phyloP scores from a whole-genome alignment of 2,113 vertebrate genomes.

The Silurus meridionalis region DNA sequence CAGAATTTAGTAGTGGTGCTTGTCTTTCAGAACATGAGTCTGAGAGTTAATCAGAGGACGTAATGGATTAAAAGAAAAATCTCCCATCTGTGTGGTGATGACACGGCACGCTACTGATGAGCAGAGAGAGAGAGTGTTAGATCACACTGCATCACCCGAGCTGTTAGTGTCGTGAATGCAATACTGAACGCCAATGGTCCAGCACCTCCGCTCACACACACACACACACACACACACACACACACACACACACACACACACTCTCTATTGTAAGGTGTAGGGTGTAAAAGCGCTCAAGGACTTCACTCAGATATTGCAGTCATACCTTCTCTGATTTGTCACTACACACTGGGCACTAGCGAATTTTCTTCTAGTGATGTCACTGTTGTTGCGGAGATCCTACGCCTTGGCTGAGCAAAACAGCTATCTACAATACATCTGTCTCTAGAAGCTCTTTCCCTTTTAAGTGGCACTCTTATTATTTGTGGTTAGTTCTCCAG shows the following conservation, averaged over 20 bases:
- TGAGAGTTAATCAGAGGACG: slow-evolving; percentile 21
- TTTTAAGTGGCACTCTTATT: no score
- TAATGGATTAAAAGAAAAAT: slow-evolving; percentile 48
- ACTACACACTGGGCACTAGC: background rate
- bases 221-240: background rate
- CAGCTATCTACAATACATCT: no score
- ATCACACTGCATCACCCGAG: slow-evolving; percentile 32
- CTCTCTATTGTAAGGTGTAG: background rate
- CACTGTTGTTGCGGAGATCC: background rate
- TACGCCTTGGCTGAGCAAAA: no score
- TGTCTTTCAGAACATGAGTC: slow-evolving; percentile 25
- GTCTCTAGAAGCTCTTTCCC: no score
- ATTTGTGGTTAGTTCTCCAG: no score
- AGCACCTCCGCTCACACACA: slow-evolving; percentile 17
- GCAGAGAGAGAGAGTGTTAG: slow-evolving; percentile 38
- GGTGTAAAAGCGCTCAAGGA: background rate
- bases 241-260: no score
- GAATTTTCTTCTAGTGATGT: background rate
- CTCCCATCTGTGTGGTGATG: slow-evolving; percentile 24
- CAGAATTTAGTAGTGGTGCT: background rate
- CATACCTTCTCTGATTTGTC: background rate
- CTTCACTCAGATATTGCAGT: background rate
- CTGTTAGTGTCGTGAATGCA: slow-evolving; percentile 32
- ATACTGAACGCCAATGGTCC: slow-evolving; percentile 27
- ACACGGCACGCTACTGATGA: slow-evolving; percentile 39